Base-by-base conservation (phyloP, 2,113 vertebrate genomes). In the Merops nubicus region DNA sequence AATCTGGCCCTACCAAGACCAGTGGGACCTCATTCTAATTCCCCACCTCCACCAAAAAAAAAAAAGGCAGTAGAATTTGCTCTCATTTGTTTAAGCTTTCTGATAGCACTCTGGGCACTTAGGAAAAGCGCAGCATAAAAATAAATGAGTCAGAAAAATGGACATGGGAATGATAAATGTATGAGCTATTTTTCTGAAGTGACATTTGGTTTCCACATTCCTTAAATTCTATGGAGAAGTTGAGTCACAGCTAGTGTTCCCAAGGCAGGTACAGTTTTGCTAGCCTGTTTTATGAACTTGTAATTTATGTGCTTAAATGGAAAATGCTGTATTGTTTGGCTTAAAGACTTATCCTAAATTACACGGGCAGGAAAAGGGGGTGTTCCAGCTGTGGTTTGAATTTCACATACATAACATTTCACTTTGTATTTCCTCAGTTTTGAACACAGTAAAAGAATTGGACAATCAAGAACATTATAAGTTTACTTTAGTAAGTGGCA, bases 111-210 rank as follows among this genome's bases (percentile, higher is more conserved):
- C 82, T 33, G 38, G 70, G 54, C 38, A 88, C 50, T 83, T 54
- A 74, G 29, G 53, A 68, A 88, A 96, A 95, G 8, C 93, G 48
- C 50, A 75, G 34, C 28, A 2, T 91, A 80, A 90, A 94, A 92
- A 90, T 67, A 90, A 91, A 94, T 83, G 68, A 94, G 75, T 83
- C 88, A 93, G 63, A 94, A 70, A 88, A 93, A 95, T 63, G 50
- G 34, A 93, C 84, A 82, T 68, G 75, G 68, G 63, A 65, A 95
- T 92, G 96, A 94, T 75, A 94, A 95, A 90, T 20, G 34, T 56
- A 54, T 21, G 12, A 88, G 64, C 67, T 90, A 68, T 93, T 96
- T 93, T 90, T 80, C 88, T 88, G 76, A 74, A 86, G 64, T 72
- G 92, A 86, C 1, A 0, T 72, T 77, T 91, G 50, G 65, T 88